Conservation (phyloP, 2,888 invertebrate genomes). For the Fragum whitleyi region DNA sequence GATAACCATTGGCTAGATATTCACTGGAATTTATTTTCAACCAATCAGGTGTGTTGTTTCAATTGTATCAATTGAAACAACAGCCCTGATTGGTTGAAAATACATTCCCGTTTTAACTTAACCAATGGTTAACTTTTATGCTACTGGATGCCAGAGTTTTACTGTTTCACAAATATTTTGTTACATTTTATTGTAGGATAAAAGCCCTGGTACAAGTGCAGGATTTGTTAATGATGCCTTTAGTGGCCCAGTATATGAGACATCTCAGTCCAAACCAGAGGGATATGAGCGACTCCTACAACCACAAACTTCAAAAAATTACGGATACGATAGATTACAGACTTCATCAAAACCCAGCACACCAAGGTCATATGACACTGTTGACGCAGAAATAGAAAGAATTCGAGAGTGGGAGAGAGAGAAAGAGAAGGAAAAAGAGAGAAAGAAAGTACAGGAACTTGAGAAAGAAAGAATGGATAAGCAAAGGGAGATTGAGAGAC, state of each 20-base stretch:
- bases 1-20: too few species aligned
- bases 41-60: too few species aligned
- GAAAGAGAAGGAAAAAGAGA: constrained; percentile 19
- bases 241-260: background rate
- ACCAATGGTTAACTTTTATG: too few species aligned
- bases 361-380: constrained; percentile 30
- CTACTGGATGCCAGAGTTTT: too few species aligned
- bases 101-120: too few species aligned
- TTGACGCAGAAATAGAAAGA: constrained; percentile 36
- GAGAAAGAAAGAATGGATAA: constrained; percentile 30
- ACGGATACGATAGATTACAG: constrained; percentile 12
- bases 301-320: background rate
- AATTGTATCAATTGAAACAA: too few species aligned
- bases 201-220: background rate
- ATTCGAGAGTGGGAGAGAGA: constrained; percentile 31
- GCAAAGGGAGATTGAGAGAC: constrained; percentile 35
- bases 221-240: background rate
- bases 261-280: constrained; percentile 10
- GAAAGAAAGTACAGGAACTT: constrained; percentile 14
- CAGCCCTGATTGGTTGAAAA: too few species aligned
- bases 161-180: too few species aligned
- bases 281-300: constrained; percentile 42
- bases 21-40: too few species aligned
- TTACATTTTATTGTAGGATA: background rate
- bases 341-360: background rate